These are phyloP conservation scores for Sebastes hubbsi DNA, from an alignment of 2,797 vertebrate genomes.

Conservation along the genomic window DNA sequence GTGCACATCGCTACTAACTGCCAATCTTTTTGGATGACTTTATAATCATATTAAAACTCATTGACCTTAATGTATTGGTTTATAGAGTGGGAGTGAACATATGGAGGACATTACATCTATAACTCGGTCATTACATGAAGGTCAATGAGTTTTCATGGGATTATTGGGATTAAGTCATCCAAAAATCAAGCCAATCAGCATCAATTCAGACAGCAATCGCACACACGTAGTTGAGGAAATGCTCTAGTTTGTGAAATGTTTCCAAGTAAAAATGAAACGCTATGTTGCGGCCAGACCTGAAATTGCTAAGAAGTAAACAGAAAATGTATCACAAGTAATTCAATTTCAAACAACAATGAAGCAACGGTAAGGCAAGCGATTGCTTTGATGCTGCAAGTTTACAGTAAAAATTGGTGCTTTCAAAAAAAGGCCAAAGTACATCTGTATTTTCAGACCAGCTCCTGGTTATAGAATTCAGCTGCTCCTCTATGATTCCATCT, in stretches of 20 bases:
- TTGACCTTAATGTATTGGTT: not conserved
- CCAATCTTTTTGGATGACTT: not conserved
- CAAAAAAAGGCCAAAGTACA: conserved; percentile 11
- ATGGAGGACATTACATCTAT: not conserved
- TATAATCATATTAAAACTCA: not conserved
- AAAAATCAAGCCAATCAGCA: not conserved
- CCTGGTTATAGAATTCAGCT: conserved; percentile 41
- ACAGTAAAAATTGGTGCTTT: conserved; percentile 25
- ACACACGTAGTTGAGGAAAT: not conserved
- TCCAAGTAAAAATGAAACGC: not conserved
- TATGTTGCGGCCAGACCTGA: not conserved
- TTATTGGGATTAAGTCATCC: not conserved
- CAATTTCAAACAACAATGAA: conserved; percentile 14
- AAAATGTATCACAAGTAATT: conserved; percentile 12
- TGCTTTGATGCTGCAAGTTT: conserved; percentile 25
- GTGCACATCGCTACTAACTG: not conserved
- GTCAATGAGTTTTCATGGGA: not conserved
- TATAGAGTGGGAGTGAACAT: not conserved
- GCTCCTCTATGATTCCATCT: conserved; percentile 50
- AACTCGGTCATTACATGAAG: not conserved
- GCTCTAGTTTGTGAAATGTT: not conserved
- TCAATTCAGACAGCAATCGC: not conserved
- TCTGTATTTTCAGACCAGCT: conserved; percentile 31
- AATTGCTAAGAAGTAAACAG: conserved; percentile 11
- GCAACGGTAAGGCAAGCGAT: not conserved